Evolutionary conservation across 2,888 invertebrate genomes (phyloP).

Genomic region (Amblyjoppa fuscipennis): DNA sequence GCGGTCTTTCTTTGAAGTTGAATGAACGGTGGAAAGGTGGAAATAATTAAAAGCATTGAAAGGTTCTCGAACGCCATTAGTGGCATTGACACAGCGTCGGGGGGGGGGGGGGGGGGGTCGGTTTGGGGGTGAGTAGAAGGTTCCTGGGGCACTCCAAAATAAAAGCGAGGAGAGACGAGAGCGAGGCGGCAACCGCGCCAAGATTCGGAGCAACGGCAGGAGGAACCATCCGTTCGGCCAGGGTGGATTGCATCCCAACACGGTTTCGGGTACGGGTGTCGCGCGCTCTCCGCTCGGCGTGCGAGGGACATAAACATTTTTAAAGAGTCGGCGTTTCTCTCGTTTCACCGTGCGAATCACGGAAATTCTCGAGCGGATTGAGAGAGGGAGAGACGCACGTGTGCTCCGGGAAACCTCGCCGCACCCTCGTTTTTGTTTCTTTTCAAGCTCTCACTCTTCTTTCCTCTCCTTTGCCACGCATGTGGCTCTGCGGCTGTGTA

Average conservation of each 20-base stretch:
- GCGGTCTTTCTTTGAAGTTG: conserved; percentile 72
- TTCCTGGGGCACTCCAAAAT: conserved; percentile 63
- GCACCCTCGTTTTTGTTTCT: conserved; percentile 63
- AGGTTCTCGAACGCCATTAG: conserved; percentile 79
- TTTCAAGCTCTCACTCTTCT: conserved; percentile 49
- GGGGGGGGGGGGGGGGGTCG: background rate
- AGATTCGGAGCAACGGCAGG: conserved; percentile 31
- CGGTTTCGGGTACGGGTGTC: conserved; percentile 55
- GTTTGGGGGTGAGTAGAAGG: background rate
- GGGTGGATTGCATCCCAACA: conserved; percentile 40
- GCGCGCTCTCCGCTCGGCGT: conserved; percentile 66
- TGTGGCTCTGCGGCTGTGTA: conserved; percentile 15
- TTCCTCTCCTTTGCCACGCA: conserved; percentile 35
- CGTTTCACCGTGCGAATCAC: conserved; percentile 71
- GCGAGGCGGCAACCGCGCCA: conserved; percentile 3
- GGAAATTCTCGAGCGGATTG: conserved; percentile 68
- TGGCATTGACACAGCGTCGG: conserved; percentile 74
- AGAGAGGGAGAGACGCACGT: conserved; percentile 50
- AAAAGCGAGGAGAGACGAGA: conserved; percentile 60
- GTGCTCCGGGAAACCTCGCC: conserved; percentile 51
- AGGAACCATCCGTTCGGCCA: conserved; percentile 56
- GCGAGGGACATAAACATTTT: conserved; percentile 78
- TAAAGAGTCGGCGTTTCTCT: conserved; percentile 75
- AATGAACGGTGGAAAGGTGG: conserved; percentile 71
- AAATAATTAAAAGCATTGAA: conserved; percentile 83